Percentiles rank a stretch among this genome's conserved stretches.
Evolutionary conservation across 2,797 vertebrate genomes (phyloP).

Genomic region (Phataginus tricuspis): DNA sequence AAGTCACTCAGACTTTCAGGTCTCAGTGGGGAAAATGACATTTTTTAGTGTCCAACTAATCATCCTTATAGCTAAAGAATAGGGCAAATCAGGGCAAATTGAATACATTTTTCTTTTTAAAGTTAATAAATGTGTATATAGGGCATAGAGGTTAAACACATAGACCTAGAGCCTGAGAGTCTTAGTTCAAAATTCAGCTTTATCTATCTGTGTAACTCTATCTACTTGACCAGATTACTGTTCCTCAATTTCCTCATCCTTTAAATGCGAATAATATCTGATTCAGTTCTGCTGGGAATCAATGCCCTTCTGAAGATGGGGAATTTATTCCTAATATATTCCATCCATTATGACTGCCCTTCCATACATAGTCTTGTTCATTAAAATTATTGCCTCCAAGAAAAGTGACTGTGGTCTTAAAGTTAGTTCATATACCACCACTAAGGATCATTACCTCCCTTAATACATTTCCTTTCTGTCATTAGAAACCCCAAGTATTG

Average conservation of each 20-base stretch:
- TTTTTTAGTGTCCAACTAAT: not conserved
- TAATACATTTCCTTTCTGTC: not conserved
- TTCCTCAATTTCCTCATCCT: not conserved
- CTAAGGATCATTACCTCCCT: not conserved
- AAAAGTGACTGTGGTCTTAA: not conserved
- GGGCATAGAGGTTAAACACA: not conserved
- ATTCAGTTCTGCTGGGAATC: not conserved
- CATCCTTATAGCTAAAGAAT: not conserved
- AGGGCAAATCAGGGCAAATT: not conserved
- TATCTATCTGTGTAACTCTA: not conserved
- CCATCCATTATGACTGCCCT: not conserved
- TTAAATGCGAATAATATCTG: not conserved
- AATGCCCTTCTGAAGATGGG: not conserved
- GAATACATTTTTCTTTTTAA: not conserved
- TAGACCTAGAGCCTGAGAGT: not conserved
- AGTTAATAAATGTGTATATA: not conserved
- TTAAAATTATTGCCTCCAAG: not conserved
- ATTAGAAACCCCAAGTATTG: not conserved
- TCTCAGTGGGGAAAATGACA: not conserved
- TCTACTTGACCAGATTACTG: not conserved
- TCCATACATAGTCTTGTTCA: not conserved
- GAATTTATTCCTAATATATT: not conserved
- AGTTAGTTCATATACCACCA: not conserved
- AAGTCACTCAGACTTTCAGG: not conserved
- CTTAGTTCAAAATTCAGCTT: not conserved